Percentiles rank a stretch among this genome's conserved stretches.
Evolutionary conservation across 1,140 invertebrate species (phyloP).

Genomic region (Drosophila ficusphila): DNA sequence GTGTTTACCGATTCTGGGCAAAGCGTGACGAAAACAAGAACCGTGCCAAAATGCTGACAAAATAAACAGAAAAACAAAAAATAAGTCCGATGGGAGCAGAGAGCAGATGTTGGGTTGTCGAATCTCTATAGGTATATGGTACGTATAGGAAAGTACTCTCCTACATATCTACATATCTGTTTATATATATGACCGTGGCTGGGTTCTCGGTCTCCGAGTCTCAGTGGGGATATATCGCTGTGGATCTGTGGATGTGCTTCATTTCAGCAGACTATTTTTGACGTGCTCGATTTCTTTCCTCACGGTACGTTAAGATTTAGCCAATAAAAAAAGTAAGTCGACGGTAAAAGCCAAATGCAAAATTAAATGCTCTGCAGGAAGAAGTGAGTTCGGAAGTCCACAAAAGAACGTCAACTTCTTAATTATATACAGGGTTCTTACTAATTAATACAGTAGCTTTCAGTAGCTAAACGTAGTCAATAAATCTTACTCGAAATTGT

Average conservation of each 20-base stretch:
- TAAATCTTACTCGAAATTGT: neutral
- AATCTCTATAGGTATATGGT: constrained; percentile 26
- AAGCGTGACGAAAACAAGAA: constrained; percentile 62
- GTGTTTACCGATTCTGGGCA: constrained; percentile 14
- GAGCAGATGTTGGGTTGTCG: constrained; percentile 45
- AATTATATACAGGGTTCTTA: neutral
- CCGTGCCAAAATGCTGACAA: constrained; percentile 54
- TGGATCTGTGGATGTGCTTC: constrained; percentile 26
- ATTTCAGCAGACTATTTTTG: constrained; percentile 64
- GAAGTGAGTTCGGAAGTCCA: neutral
- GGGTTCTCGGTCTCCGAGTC: constrained; percentile 6
- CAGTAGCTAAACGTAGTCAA: neutral
- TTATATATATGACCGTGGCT: constrained; percentile 26
- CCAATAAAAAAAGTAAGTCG: constrained; percentile 13
- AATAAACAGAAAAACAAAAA: constrained; percentile 51
- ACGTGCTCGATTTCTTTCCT: constrained; percentile 39
- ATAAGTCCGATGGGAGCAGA: constrained; percentile 23
- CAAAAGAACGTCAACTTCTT: neutral
- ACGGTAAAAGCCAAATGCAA: neutral
- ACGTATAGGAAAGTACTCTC: constrained; percentile 11
- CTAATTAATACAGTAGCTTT: constrained; percentile 1
- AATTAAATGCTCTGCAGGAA: neutral
- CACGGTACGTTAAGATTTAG: constrained; percentile 16
- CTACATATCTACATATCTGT: neutral
- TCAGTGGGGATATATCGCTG: constrained; percentile 19